Base-by-base conservation (phyloP, 2,113 vertebrate species). In the Phylloscopus trochilus region DNA sequence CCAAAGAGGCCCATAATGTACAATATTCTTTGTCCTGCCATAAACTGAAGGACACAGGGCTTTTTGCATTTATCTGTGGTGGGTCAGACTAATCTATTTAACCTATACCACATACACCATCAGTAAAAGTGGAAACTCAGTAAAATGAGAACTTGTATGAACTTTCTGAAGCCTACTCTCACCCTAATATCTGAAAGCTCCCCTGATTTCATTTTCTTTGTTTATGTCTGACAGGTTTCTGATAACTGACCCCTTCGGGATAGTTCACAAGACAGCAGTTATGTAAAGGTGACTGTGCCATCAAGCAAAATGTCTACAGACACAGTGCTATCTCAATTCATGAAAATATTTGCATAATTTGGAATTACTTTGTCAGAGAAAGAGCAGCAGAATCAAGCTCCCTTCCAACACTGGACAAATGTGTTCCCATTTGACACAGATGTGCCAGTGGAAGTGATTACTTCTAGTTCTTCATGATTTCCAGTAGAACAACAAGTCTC, bases 171-270 rank as follows among this genome's bases (percentile, higher is more conserved):
- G 11, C 17, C 43, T 21, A 9, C 6, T 56, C 9, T 12, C 8
- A 66, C 8, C 11, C 7, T 58, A 62, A 46, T 69, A 37, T 35
- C 58, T 70, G 23, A 35, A 80, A 46, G 7, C 49, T 83, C 2
- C 8, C 2, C 8, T 17, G 11, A 58, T 59, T 35, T 53, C 2
- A 3, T 33, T 52, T 55, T 33, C 27, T 37, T 67, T 59, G 4
- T 62, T 69, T 55, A 35, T 69, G 4, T 85, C 15, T 64, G 19
- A 67, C 28, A n/a, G 9, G 9, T 85, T 81, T 89, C 47, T 11
- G 2, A 8, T 37, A 66, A 39, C 39, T 49, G 30, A 17, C 30
- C 63, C 11, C 6, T 22, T 63, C 0, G 0, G 13, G 12, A 53
- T 6, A 51, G 12, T 27, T 62, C 5, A 4, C 7, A 35, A 26